These are phyloP conservation scores for Eupithecia subfuscata DNA, from an alignment of 2,888 invertebrate species.

Conservation along the genomic window DNA sequence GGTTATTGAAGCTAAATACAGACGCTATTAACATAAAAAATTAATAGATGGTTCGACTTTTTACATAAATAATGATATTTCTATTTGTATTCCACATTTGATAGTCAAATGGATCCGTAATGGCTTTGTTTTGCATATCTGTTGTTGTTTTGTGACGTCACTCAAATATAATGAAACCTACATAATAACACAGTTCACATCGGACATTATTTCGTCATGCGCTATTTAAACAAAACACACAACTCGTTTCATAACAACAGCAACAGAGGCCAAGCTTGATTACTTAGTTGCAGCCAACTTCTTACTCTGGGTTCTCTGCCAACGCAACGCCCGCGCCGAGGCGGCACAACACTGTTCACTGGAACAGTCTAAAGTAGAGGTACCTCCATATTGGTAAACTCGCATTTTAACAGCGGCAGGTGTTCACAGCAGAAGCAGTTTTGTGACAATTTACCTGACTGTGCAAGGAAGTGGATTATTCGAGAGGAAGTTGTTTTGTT, in stretches of 20 bases:
- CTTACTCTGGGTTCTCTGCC: no score
- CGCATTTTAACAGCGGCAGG: no score
- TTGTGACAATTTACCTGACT: no score
- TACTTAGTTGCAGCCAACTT: not conserved
- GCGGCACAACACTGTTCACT: no score
- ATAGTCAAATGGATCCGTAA: not conserved
- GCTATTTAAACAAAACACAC: not conserved
- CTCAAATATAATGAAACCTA: not conserved
- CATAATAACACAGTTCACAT: not conserved
- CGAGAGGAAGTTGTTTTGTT: no score
- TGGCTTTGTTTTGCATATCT: constrained; percentile 1
- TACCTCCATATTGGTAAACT: no score
- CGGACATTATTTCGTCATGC: not conserved
- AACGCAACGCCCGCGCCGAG: no score
- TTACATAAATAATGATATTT: not conserved
- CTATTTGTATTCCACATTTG: not conserved
- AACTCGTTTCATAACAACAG: not conserved
- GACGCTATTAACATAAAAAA: not conserved
- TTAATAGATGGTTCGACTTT: not conserved
- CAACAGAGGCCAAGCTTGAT: not conserved
- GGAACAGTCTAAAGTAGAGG: no score
- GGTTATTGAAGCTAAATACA: not conserved
- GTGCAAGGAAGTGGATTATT: no score
- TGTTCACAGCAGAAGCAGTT: no score
- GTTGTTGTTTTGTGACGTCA: constrained; percentile 2